Percentiles rank a stretch among this genome's conserved stretches.
Conservation (phyloP, 2,797 vertebrate genomes). For the Gobionotothen gibberifrons region DNA sequence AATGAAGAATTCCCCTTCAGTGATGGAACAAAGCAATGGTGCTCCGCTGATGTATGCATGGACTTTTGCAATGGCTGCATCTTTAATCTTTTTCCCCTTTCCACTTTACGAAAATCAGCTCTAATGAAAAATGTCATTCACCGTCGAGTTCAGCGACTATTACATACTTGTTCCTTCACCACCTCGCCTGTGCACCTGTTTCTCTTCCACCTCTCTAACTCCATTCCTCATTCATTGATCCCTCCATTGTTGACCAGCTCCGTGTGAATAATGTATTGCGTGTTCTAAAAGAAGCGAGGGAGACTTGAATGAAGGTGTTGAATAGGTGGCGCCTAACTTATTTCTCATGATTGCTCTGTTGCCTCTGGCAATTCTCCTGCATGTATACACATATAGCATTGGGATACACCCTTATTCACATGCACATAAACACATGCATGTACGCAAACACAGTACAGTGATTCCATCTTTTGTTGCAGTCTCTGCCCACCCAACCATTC, state of each 20-base stretch:
- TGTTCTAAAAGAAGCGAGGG: conserved; percentile 31
- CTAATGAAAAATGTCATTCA: conserved; percentile 60
- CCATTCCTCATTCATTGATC: conserved; percentile 61
- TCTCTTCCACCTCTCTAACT: conserved; percentile 45
- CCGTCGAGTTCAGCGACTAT: conserved; percentile 30
- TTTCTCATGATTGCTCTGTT: conserved; percentile 54
- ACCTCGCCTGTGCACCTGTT: conserved; percentile 38
- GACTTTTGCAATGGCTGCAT: conserved; percentile 37
- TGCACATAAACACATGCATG: conserved; percentile 37
- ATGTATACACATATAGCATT: conserved; percentile 20
- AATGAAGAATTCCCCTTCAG: conserved; percentile 32
- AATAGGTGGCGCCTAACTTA: conserved; percentile 39
- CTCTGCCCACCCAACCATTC: conserved; percentile 67
- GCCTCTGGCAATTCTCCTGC: conserved; percentile 37
- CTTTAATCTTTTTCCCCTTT: conserved; percentile 46
- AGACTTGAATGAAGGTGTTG: conserved; percentile 43
- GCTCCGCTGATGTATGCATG: conserved; percentile 31
- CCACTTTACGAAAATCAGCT: conserved; percentile 48
- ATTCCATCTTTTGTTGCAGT: conserved; percentile 61
- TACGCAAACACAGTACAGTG: conserved; percentile 31
- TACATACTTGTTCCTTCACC: conserved; percentile 56
- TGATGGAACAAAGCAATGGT: conserved; percentile 17
- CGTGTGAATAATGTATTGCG: conserved; percentile 69
- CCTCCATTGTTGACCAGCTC: conserved; percentile 57
- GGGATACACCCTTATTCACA: conserved; percentile 15